Base-by-base conservation (phyloP, 1,140 invertebrate species). In the Papilio aristodemus region DNA sequence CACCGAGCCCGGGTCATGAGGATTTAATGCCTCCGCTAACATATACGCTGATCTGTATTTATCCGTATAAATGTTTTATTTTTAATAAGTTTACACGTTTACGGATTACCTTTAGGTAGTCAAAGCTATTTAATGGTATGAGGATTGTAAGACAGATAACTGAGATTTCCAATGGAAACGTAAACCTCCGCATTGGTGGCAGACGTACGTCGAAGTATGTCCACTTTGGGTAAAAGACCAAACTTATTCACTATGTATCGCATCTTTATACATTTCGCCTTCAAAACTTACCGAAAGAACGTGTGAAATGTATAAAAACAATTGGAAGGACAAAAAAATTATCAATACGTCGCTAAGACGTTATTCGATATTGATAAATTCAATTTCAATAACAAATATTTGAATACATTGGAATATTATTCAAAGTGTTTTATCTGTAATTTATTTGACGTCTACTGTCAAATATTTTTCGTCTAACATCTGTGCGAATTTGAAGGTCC, bases 61-160 rank as follows among this genome's bases (percentile, higher is more conserved):
- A 54, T 54, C 46, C 9, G 46, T 22, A 54, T 54, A 25, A 54
- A 54, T 54, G 19, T 54, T 54, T 54, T 54, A 11, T 11, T 54
- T 43, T 4, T 22, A 11, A 54, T 10, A 9, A 10, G 43, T 54
- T 54, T 54, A 54, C 22, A 10, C 19, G 10, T 54, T 25, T 10
- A 10, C 0, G 19, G 19, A 0, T 54, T 54, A 32, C 27, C 27
- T 6, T 3, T 3, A 32, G 27, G 2, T n/a, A n/a, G n/a, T 6
- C 27, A 32, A 32, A 32, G 27, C 27, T 32, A 32, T 32, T 32
- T 32, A 32, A 32, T 32, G 27, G 2, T 32, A 2, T 6, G 2
- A 32, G 27, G 27, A 32, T 32, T 32, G n/a, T 6, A 32, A 6
- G 2, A 32, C 27, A 32, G 27, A 3, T 32, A 32, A 32, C 6